Percentiles rank a stretch among this genome's conserved stretches.
These are phyloP conservation scores for Geotrypetes seraphini DNA, from an alignment of 2,797 vertebrate genomes.

Conservation along the genomic window DNA sequence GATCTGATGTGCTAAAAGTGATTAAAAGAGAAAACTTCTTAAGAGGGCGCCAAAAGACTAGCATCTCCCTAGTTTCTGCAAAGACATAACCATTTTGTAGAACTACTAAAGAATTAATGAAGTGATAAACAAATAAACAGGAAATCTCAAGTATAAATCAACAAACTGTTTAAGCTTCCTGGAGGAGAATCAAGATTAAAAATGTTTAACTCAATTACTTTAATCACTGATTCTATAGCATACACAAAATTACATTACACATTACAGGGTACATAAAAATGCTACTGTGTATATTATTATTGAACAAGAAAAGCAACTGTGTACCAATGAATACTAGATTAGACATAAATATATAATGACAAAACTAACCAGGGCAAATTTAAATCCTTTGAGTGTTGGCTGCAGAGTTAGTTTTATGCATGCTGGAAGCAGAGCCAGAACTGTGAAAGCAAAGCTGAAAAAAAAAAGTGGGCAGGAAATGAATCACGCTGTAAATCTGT, in stretches of 20 bases:
- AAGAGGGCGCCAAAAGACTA: too few relatives aligned
- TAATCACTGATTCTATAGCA: neutral
- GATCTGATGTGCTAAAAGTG: too few relatives aligned
- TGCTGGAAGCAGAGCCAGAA: constrained; percentile 73
- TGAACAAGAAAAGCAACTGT: neutral
- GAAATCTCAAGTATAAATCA: constrained; percentile 3
- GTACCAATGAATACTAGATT: neutral
- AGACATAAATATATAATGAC: neutral
- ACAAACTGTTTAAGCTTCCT: neutral
- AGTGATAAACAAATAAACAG: neutral
- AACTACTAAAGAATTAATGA: too few relatives aligned
- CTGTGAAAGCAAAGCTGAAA: constrained; percentile 71
- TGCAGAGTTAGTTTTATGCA: constrained; percentile 70
- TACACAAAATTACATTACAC: rapidly evolving
- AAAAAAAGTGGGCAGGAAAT: constrained; percentile 18
- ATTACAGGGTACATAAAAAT: rapidly evolving
- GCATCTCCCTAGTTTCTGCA: too few relatives aligned
- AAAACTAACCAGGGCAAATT: constrained; percentile 79
- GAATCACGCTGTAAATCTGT: constrained; percentile 1
- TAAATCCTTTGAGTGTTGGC: constrained; percentile 79
- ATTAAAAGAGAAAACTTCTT: too few relatives aligned
- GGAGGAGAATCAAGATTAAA: neutral
- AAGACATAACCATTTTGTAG: too few relatives aligned
- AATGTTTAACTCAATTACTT: rapidly evolving
- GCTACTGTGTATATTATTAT: neutral